Conservation (phyloP, 2,797 vertebrate genomes). For the Cirrhinus molitorella region DNA sequence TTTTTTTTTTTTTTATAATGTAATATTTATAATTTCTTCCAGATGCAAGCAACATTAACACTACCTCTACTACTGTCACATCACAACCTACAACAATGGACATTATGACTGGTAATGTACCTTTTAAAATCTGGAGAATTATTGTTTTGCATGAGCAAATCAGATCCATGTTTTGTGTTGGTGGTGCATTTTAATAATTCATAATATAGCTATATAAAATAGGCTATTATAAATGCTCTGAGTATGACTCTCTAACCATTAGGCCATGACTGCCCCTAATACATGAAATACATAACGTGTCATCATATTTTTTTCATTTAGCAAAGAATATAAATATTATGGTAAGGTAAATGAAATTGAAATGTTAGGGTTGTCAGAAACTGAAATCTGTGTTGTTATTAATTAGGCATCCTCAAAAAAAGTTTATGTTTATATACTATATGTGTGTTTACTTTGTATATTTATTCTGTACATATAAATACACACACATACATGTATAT, state of each 20-base stretch:
- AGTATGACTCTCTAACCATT: no score
- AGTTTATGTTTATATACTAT: no score
- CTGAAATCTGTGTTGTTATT: not conserved
- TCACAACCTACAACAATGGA: not conserved
- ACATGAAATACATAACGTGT: no score
- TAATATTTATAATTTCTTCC: not conserved
- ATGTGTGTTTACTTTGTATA: no score
- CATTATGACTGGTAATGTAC: not conserved
- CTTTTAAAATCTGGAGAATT: not conserved
- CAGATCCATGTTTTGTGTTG: not conserved
- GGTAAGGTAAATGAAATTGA: not conserved
- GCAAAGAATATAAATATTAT: no score
- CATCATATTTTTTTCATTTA: no score
- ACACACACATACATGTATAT: no score
- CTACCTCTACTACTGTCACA: not conserved
- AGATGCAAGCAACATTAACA: not conserved
- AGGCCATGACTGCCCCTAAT: no score
- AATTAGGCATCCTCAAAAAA: no score
- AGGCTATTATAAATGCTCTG: no score
- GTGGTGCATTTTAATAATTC: not conserved
- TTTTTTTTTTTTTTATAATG: not conserved
- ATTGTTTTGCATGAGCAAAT: not conserved
- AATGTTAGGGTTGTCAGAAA: not conserved
- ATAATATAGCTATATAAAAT: not conserved
- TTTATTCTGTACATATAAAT: no score